Percentiles rank a stretch among this genome's conserved stretches.
Conservation (phyloP, 2,113 vertebrate species). For the Panthera leo region DNA sequence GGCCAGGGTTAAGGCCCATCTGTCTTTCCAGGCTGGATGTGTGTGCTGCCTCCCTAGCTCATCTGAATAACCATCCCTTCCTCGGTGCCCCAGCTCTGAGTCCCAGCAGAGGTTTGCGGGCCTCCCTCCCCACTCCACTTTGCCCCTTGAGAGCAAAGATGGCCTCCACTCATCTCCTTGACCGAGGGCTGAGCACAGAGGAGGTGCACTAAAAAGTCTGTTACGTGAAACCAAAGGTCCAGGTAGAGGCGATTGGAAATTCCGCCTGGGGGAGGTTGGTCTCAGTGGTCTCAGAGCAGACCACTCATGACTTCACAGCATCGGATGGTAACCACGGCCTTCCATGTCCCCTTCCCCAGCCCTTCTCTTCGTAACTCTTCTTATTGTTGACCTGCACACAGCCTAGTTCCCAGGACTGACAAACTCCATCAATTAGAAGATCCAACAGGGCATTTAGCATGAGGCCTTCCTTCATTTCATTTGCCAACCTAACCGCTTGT, state of each 20-base stretch:
- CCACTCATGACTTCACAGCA: not conserved
- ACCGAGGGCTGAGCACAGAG: not conserved
- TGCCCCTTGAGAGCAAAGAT: not conserved
- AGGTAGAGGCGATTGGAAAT: not conserved
- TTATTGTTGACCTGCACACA: not conserved
- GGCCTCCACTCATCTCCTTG: not conserved
- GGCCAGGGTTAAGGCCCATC: not conserved
- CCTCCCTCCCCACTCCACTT: not conserved
- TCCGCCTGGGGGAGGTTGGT: not conserved
- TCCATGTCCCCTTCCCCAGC: accelerated
- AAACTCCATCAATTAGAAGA: slow-evolving; percentile 17
- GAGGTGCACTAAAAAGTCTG: accelerated
- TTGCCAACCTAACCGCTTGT: slow-evolving; percentile 48
- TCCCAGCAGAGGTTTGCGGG: not conserved
- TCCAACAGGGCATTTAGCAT: not conserved
- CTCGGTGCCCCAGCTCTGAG: not conserved
- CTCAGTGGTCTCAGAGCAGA: not conserved
- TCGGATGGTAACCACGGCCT: accelerated
- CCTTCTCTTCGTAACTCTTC: not conserved
- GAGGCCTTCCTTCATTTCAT: slow-evolving; percentile 40
- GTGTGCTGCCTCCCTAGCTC: too few relatives aligned
- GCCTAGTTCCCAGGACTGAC: not conserved
- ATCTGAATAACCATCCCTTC: accelerated
- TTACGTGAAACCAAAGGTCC: accelerated
- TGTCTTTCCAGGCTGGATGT: not conserved